phyloP scores from a whole-genome alignment of 2,888 invertebrate species.

The Zygothrica quintamaculata region DNA sequence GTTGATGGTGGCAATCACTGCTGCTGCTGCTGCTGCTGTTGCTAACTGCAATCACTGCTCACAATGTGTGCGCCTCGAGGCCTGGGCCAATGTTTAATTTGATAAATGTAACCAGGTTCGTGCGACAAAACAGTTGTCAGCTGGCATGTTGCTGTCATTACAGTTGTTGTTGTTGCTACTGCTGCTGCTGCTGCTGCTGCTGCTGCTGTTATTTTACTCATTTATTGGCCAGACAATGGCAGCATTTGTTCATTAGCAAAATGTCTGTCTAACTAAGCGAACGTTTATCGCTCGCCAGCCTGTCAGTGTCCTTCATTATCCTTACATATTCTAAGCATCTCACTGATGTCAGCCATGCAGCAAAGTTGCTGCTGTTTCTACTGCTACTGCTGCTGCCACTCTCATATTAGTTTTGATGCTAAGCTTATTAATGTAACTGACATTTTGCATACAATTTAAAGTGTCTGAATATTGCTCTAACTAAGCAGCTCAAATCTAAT shows the following conservation, averaged over 20 bases:
- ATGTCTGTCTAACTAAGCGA: slow-evolving; percentile 30
- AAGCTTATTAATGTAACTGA: slow-evolving; percentile 55
- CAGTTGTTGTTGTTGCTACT: neutral
- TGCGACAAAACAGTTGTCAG: slow-evolving; percentile 75
- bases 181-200: slow-evolving; percentile 19
- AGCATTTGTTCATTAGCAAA: slow-evolving; percentile 57
- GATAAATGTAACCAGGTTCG: slow-evolving; percentile 72
- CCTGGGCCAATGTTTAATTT: slow-evolving; percentile 68
- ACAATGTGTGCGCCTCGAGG: slow-evolving; percentile 1
- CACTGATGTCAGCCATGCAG: no score
- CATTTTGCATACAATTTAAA: slow-evolving; percentile 37
- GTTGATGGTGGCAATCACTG: slow-evolving; percentile 55
- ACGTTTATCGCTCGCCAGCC: no score
- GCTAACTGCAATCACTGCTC: slow-evolving; percentile 57
- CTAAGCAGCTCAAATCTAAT: slow-evolving; percentile 18
- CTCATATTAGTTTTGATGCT: slow-evolving; percentile 68
- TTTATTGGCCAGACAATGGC: slow-evolving; percentile 59
- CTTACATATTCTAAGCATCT: slow-evolving; percentile 9
- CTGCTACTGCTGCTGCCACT: no score
- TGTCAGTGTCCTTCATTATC: neutral
- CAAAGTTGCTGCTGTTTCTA: slow-evolving; percentile 10
- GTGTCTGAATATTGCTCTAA: slow-evolving; percentile 27
- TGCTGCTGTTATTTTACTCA: no score
- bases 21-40: no score
- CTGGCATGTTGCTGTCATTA: slow-evolving; percentile 40